phyloP scores from a whole-genome alignment of 1,140 invertebrate genomes.

The Metopolophium dirhodum region DNA sequence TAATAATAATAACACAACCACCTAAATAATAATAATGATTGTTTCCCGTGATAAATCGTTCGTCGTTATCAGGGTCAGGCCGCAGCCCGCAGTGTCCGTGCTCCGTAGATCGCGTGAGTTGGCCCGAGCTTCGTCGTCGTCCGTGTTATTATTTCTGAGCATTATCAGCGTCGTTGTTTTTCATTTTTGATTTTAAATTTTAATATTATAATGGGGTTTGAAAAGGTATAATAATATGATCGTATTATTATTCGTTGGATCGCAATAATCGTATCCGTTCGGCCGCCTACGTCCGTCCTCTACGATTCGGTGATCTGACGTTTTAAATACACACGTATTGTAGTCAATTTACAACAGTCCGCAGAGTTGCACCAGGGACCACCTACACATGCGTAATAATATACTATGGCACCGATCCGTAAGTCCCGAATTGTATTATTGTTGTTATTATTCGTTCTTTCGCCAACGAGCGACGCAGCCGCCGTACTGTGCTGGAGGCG shows the following conservation, averaged over 20 bases:
- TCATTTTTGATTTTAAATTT: not conserved
- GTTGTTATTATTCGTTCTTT: not conserved
- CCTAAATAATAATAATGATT: slow-evolving; percentile 8
- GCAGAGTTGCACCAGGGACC: not conserved
- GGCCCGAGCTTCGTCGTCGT: not conserved
- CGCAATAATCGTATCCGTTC: not conserved
- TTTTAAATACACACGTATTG: not conserved
- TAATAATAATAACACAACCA: not conserved
- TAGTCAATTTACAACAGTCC: not conserved
- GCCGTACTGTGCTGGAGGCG: not conserved
- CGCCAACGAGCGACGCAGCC: not conserved
- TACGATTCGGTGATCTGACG: not conserved
- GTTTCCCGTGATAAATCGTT: slow-evolving; percentile 38
- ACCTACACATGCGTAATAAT: not conserved
- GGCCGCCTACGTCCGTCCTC: not conserved
- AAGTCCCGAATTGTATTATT: not conserved
- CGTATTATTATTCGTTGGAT: not conserved
- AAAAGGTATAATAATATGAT: no score
- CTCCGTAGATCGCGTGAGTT: not conserved
- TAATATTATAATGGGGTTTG: not conserved
- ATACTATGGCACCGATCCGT: not conserved
- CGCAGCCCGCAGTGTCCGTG: not conserved
- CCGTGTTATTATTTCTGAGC: not conserved
- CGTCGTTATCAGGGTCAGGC: slow-evolving; percentile 47
- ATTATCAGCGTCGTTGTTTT: not conserved